Evolutionary conservation across 2,888 invertebrate genomes (phyloP), one percentile per base, ranked within the genome.

Genomic region (Limnephilus marmoratus): DNA sequence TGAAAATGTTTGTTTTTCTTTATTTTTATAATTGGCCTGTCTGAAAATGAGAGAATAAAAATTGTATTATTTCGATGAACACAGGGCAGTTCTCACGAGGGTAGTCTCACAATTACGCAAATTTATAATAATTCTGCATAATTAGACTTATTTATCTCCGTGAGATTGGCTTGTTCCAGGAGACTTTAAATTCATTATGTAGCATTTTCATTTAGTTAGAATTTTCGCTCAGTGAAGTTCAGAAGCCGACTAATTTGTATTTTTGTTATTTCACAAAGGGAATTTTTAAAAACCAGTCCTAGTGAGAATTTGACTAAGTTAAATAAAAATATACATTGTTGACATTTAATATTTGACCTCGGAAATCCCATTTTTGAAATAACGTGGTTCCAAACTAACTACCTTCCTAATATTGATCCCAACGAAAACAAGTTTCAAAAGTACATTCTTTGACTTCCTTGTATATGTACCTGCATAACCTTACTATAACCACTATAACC

Each of bases 161-260:
- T 31, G 29, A 82, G 82, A 82, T 31, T 82, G 82, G 31, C 82
- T 82, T 82, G 31, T 34, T 82, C 13, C 82, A 15, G 34, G 18
- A 82, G 34, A 82, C 15, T 34, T 34, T 82, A 13, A 82, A 82
- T 82, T 82, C 68, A 31, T 82, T 82, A 31, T 34, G 31, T 13
- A 82, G 82, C 29, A 82, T 82, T 82, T 82, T 34, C 34, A 82
- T 34, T 82, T 82, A 82, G 34, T 29, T 82, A 82, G 18, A 34
- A 68, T 68, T 68, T n/a, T n/a, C 68, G 7, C n/a, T 68, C 24
- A 24, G 1, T 68, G 24, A 24, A n/a, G 68, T 24, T 68, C 68
- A 68, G 68, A 68, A 24, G 68, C 7, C 7, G n/a, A n/a, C 24
- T 68, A 68, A 68, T 68, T 68, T n/a, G 68, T 68, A n/a, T 68